Conservation (phyloP, 2,888 invertebrate species). For the Octonoba sinensis region DNA sequence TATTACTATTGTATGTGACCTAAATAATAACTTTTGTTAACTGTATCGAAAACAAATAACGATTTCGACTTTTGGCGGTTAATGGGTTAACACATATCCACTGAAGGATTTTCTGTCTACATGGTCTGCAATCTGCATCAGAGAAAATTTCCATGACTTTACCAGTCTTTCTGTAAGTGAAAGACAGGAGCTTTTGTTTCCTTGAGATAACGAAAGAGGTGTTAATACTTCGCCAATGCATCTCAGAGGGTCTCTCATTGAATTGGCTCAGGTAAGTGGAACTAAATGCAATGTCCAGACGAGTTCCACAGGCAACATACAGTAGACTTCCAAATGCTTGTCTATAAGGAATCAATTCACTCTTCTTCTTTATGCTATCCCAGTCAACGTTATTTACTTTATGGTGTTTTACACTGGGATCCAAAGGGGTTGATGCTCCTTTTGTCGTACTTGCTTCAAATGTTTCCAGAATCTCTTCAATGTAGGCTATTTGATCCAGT, state of each 20-base stretch:
- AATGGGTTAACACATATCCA: constrained; percentile 63
- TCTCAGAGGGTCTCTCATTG: constrained; percentile 1
- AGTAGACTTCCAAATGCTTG: constrained; percentile 11
- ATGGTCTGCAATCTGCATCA: constrained; percentile 64
- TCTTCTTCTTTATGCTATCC: constrained; percentile 1
- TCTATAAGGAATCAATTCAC: constrained; percentile 8
- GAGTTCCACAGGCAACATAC: constrained; percentile 8
- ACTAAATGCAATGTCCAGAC: constrained; percentile 17
- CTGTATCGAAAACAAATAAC: no score
- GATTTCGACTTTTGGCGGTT: no score
- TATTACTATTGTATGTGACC: no score
- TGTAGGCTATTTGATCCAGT: constrained; percentile 11
- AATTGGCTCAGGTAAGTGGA: constrained; percentile 15
- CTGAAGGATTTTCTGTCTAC: constrained; percentile 51
- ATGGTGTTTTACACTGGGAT: no score
- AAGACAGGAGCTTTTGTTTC: neutral
- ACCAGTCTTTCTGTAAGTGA: constrained; percentile 15
- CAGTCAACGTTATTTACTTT: neutral
- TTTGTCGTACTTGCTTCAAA: neutral
- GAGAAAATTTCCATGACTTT: constrained; percentile 23
- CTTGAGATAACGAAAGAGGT: neutral
- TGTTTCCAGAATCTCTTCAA: neutral
- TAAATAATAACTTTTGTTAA: no score
- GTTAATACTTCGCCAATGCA: constrained; percentile 5
- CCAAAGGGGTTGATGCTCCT: constrained; percentile 14